Percentiles rank a stretch among this genome's conserved stretches.
These are phyloP conservation scores for Xanthorhoe designata DNA, from an alignment of 2,888 invertebrate genomes.

Conservation along the genomic window DNA sequence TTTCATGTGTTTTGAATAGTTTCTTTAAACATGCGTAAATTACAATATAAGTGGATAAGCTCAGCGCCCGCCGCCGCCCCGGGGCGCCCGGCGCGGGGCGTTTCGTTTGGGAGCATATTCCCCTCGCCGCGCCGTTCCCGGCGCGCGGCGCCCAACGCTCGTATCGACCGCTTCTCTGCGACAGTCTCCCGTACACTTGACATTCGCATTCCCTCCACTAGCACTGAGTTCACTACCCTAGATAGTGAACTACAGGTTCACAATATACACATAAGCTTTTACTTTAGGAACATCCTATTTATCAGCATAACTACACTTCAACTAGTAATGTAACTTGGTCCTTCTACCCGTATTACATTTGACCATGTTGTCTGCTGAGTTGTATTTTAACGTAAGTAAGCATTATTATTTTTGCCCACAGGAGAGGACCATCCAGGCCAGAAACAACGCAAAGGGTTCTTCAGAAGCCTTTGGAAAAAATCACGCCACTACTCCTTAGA, in stretches of 20 bases:
- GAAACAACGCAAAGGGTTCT: slow-evolving; percentile 95
- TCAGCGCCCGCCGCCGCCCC: neutral
- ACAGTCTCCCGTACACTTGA: slow-evolving; percentile 70
- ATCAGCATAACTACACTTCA: no score
- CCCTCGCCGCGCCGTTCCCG: slow-evolving; percentile 9
- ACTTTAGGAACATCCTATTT: neutral
- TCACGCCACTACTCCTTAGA: slow-evolving; percentile 95
- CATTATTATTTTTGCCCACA: slow-evolving; percentile 64
- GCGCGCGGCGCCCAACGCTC: slow-evolving; percentile 29
- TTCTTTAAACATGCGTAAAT: no score
- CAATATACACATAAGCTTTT: neutral
- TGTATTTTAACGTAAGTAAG: neutral
- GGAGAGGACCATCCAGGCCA: slow-evolving; percentile 88
- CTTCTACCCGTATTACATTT: no score
- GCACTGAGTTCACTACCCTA: slow-evolving; percentile 55
- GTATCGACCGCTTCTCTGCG: slow-evolving; percentile 58
- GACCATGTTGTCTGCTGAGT: no score
- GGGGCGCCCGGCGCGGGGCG: neutral
- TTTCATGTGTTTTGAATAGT: no score
- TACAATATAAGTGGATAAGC: neutral
- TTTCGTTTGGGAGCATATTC: slow-evolving; percentile 24
- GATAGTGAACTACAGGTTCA: slow-evolving; percentile 25
- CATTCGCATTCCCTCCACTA: slow-evolving; percentile 56
- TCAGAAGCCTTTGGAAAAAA: slow-evolving; percentile 95
- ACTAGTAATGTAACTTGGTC: no score